phyloP scores from a whole-genome alignment of 2,113 vertebrate genomes.

The Sceloporus tristichus region DNA sequence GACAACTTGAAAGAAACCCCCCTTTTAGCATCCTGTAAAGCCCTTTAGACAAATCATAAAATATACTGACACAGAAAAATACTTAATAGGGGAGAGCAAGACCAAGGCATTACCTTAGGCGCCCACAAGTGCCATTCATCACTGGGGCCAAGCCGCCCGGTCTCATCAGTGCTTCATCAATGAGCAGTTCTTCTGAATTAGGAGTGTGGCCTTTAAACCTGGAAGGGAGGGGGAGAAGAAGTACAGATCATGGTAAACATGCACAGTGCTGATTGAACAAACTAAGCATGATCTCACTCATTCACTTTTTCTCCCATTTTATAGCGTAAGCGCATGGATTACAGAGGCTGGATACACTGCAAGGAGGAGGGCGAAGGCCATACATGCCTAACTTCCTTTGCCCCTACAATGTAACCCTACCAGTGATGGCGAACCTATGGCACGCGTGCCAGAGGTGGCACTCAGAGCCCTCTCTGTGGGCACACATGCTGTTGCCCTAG shows the following conservation, averaged over 20 bases:
- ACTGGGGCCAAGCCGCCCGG: conserved; percentile 46
- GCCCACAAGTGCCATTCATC: conserved; percentile 64
- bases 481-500: too few relatives aligned
- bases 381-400: too few relatives aligned
- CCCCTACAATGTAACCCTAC: too few relatives aligned
- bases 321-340: background rate
- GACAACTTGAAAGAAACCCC: conserved; percentile 13
- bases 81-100: conserved; percentile 33
- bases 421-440: too few relatives aligned
- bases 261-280: background rate
- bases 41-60: conserved; percentile 46
- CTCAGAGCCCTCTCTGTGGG: too few relatives aligned
- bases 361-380: too few relatives aligned
- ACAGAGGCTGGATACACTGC: too few relatives aligned
- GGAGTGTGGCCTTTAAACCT: conserved; percentile 69
- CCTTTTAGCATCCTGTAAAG: conserved; percentile 36
- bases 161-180: conserved; percentile 60
- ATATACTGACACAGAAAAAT: conserved; percentile 31
- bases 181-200: conserved; percentile 52
- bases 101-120: conserved; percentile 70
- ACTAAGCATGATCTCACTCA: too few relatives aligned
- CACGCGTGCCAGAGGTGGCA: too few relatives aligned
- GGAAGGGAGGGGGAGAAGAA: conserved; percentile 40
- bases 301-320: background rate
- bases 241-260: background rate